Conservation (phyloP, 2,113 vertebrate species). For the Panthera uncia region DNA sequence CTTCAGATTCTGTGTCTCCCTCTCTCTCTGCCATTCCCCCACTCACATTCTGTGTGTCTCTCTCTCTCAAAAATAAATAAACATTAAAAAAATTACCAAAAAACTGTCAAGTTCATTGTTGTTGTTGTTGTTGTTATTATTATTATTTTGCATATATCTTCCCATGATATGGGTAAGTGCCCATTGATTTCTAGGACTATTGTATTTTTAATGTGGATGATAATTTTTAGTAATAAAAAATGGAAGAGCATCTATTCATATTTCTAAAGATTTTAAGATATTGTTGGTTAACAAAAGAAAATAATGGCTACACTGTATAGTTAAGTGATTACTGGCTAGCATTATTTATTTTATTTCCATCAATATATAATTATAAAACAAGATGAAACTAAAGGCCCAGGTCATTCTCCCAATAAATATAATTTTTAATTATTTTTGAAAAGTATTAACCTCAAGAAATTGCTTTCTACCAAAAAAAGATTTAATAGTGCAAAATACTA, state of each 20-base stretch:
- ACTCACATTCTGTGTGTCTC: no score
- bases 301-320: not conserved
- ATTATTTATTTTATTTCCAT: constrained; percentile 37
- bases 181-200: not conserved
- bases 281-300: constrained; percentile 34
- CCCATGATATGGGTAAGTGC: not conserved
- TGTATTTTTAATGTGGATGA: not conserved
- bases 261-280: constrained; percentile 36
- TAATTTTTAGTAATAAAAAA: not conserved
- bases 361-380: constrained; percentile 62
- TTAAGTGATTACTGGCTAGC: constrained; percentile 38
- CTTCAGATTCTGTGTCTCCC: no score
- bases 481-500: not conserved
- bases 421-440: constrained; percentile 69
- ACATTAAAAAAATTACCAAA: no score
- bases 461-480: not conserved
- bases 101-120: no score
- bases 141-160: not conserved
- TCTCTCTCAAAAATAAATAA: no score
- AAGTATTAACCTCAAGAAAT: constrained; percentile 61
- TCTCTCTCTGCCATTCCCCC: no score
- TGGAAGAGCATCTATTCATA: not conserved
- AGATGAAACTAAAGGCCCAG: constrained; percentile 2
- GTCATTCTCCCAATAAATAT: constrained; percentile 21
- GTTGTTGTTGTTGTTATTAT: not conserved